phyloP scores from a whole-genome alignment of 2,888 invertebrate species.

The Celastrina argiolus region DNA sequence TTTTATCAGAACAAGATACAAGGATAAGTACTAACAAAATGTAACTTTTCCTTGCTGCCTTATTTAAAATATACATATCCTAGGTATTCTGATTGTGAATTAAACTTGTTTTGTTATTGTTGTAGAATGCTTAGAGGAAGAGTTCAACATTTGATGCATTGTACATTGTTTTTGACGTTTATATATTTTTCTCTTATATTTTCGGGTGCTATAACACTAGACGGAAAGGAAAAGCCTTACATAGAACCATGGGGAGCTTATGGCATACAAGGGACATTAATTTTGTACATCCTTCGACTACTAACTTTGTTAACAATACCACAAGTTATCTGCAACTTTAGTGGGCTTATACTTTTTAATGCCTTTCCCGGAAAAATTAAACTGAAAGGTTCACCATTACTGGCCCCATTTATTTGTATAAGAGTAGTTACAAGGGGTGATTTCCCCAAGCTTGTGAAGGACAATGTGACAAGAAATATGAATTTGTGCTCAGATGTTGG shows the following conservation, averaged over 20 bases:
- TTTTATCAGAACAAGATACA: not conserved
- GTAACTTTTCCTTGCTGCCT: not conserved
- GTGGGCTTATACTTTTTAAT: slow-evolving; percentile 92
- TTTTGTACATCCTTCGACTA: slow-evolving; percentile 87
- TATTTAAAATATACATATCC: not conserved
- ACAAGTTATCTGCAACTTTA: slow-evolving; percentile 92
- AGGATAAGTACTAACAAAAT: not conserved
- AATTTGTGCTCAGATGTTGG: slow-evolving; percentile 92
- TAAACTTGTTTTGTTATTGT: slow-evolving; percentile 37
- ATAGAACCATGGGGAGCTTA: slow-evolving; percentile 91
- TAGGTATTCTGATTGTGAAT: not conserved
- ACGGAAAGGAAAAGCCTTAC: slow-evolving; percentile 74
- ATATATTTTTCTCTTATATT: slow-evolving; percentile 85
- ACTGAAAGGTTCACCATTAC: slow-evolving; percentile 91
- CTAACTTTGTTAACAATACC: slow-evolving; percentile 92
- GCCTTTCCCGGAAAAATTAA: slow-evolving; percentile 95
- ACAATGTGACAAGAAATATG: slow-evolving; percentile 91
- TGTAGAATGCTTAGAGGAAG: slow-evolving; percentile 80
- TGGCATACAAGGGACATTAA: slow-evolving; percentile 84
- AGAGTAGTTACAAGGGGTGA: slow-evolving; percentile 96
- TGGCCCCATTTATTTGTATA: slow-evolving; percentile 96
- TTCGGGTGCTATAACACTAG: slow-evolving; percentile 80
- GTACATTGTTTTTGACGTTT: slow-evolving; percentile 84
- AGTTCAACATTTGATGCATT: slow-evolving; percentile 89
- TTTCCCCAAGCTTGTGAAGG: slow-evolving; percentile 92